These are phyloP conservation scores for Bungarus multicinctus DNA, from an alignment of 2,113 vertebrate genomes.

Conservation along the genomic window DNA sequence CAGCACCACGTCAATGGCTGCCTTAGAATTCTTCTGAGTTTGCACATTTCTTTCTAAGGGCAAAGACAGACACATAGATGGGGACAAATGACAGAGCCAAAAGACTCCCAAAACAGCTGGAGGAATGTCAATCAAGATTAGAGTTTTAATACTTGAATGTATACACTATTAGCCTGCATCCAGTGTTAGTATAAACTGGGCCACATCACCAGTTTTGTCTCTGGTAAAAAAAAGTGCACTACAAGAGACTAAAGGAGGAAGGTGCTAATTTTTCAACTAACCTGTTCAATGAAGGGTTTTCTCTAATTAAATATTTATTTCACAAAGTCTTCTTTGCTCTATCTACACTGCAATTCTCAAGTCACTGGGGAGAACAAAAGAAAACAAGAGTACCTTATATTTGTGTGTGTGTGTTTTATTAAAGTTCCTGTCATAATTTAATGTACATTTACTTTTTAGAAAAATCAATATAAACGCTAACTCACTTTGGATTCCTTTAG, in stretches of 20 bases:
- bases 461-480: neutral
- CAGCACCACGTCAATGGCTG: neutral
- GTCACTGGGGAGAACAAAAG: neutral
- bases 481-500: neutral
- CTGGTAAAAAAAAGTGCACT: neutral
- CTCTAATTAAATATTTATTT: neutral
- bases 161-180: neutral
- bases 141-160: neutral
- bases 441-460: neutral
- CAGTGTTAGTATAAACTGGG: neutral
- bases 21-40: neutral
- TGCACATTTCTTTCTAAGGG: neutral
- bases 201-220: neutral
- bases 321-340: neutral
- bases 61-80: neutral
- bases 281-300: neutral
- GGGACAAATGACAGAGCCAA: neutral
- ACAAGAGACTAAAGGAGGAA: neutral
- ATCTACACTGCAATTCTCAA: neutral
- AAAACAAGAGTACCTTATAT: neutral
- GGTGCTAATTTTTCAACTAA: neutral
- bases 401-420: neutral
- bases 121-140: neutral
- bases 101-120: neutral
- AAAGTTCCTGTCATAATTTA: neutral